phyloP scores from a whole-genome alignment of 2,888 invertebrate genomes.

The Synergus japonicus region DNA sequence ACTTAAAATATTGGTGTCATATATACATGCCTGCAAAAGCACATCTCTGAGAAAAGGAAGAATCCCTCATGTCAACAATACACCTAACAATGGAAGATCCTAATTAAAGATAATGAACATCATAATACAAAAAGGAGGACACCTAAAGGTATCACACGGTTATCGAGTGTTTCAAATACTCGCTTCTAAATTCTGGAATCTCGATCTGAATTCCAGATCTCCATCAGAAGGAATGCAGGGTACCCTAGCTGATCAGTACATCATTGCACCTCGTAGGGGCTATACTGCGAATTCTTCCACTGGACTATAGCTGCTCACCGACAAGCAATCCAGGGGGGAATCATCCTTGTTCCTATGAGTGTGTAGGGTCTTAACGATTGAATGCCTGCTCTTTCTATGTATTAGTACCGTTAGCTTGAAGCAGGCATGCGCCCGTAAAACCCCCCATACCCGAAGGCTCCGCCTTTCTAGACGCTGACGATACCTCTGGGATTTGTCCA shows the following conservation, averaged over 20 bases:
- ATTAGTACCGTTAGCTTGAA: slow-evolving; percentile 69
- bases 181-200: neutral
- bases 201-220: neutral
- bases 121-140: neutral
- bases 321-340: slow-evolving; percentile 45
- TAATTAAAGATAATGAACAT: neutral
- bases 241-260: slow-evolving; percentile 39
- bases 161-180: neutral
- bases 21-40: too few relatives aligned
- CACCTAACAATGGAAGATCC: too few relatives aligned
- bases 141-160: neutral
- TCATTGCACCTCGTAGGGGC: slow-evolving; percentile 52
- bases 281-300: slow-evolving; percentile 59
- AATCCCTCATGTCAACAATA: too few relatives aligned
- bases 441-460: slow-evolving; percentile 60
- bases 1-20: too few relatives aligned
- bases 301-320: slow-evolving; percentile 56
- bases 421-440: slow-evolving; percentile 69
- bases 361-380: slow-evolving; percentile 61
- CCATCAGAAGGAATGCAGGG: slow-evolving; percentile 48
- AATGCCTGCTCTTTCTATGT: slow-evolving; percentile 56
- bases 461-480: slow-evolving; percentile 67
- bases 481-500: slow-evolving; percentile 75
- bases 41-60: too few relatives aligned
- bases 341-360: slow-evolving; percentile 35